A percentile compares a stretch with the other conserved stretches of the same genome.
These are phyloP conservation scores for Hypotaenidia okinawae DNA, from an alignment of 2,797 vertebrate species.

Conservation along the genomic window DNA sequence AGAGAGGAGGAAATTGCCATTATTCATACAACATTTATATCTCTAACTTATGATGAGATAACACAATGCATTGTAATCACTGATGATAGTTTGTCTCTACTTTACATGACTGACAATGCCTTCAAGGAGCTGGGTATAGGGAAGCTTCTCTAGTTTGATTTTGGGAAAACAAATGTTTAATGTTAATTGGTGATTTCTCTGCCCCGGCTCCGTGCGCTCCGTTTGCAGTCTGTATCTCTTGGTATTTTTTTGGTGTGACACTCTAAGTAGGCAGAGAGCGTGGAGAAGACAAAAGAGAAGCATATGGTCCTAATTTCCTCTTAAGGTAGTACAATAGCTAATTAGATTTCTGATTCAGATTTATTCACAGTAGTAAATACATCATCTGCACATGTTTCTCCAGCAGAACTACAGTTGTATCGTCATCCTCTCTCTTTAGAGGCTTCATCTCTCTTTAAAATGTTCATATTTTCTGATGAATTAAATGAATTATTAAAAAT, in stretches of 20 bases:
- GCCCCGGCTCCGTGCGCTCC: not conserved
- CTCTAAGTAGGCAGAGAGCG: not conserved
- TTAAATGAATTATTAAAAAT: conserved; percentile 5
- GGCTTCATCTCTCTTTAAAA: not conserved
- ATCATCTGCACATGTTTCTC: not conserved
- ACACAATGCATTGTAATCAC: not conserved
- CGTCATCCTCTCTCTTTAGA: not conserved
- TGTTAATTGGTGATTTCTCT: not conserved
- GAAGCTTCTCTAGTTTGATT: not conserved
- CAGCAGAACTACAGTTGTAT: not conserved
- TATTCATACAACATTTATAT: not conserved
- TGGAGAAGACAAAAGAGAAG: not conserved
- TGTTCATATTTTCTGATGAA: not conserved
- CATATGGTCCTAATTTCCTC: conserved; percentile 25
- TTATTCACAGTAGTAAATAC: conserved; percentile 33
- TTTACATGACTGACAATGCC: not conserved
- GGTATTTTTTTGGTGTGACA: not conserved
- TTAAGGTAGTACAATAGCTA: conserved; percentile 41
- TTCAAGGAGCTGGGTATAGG: not conserved
- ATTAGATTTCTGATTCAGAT: conserved; percentile 43
- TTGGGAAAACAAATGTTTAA: not conserved
- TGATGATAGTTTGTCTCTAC: not conserved
- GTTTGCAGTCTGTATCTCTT: not conserved
- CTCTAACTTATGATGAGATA: not conserved
- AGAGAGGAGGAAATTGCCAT: not conserved